Evolutionary conservation across 2,113 vertebrate genomes (phyloP).

Genomic region (Alligator mississippiensis): DNA sequence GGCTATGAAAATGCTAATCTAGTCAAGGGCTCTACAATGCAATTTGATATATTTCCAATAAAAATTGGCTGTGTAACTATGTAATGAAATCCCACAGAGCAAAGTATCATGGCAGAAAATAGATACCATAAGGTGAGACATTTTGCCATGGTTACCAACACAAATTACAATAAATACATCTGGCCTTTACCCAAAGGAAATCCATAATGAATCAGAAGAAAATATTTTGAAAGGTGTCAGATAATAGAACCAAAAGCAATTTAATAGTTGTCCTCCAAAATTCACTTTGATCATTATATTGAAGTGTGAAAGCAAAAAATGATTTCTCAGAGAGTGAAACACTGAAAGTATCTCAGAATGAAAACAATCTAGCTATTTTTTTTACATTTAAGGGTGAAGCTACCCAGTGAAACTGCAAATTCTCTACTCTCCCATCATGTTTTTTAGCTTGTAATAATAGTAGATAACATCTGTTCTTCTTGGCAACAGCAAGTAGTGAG

Average conservation of each 20-base stretch:
- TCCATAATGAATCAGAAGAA: not conserved
- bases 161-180: constrained; percentile 40
- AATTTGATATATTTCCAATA: constrained; percentile 62
- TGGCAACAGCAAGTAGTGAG: not conserved
- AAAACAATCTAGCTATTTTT: not conserved
- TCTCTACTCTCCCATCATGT: not conserved
- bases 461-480: not conserved
- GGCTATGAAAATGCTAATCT: constrained; percentile 54
- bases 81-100: not conserved
- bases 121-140: constrained; percentile 36
- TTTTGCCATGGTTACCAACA: constrained; percentile 56
- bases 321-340: not conserved
- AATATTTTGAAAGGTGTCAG: constrained; percentile 35
- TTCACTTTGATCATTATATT: constrained; percentile 11
- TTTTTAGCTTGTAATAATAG: not conserved
- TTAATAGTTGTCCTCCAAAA: not conserved
- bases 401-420: not conserved
- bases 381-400: not conserved
- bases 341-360: constrained; percentile 27
- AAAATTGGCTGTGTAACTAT: constrained; percentile 17
- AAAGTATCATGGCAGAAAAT: not conserved
- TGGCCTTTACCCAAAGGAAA: constrained; percentile 35
- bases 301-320: not conserved
- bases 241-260: constrained; percentile 34
- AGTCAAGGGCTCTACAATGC: constrained; percentile 20